Evolutionary conservation across 2,797 vertebrate genomes (phyloP).

Genomic region (Sebastes minor): DNA sequence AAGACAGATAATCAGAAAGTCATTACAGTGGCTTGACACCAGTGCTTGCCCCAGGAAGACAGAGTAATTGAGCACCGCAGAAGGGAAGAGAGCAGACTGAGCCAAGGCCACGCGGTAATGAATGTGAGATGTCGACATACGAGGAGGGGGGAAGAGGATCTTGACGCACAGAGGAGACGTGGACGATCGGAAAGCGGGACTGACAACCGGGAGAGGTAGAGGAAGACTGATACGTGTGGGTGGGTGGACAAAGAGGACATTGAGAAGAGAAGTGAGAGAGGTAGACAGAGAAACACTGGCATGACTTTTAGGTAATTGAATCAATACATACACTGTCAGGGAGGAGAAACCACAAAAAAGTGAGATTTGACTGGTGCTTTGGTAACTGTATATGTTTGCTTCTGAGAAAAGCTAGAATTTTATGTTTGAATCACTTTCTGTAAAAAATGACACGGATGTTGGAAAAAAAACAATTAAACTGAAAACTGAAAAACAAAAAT

Average conservation of each 20-base stretch:
- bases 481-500: background rate
- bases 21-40: slow-evolving; percentile 96
- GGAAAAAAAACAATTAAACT: background rate
- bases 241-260: slow-evolving; percentile 26
- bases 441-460: background rate
- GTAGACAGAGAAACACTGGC: slow-evolving; percentile 33
- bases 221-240: slow-evolving; percentile 24
- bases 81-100: slow-evolving; percentile 83
- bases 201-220: slow-evolving; percentile 36
- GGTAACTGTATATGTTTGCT: background rate
- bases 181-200: slow-evolving; percentile 48
- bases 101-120: slow-evolving; percentile 95
- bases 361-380: slow-evolving; percentile 8
- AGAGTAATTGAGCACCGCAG: slow-evolving; percentile 94
- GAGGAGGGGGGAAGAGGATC: slow-evolving; percentile 65
- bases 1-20: slow-evolving; percentile 99
- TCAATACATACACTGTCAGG: slow-evolving; percentile 60
- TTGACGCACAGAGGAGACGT: slow-evolving; percentile 13
- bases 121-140: slow-evolving; percentile 92
- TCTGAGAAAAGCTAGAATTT: background rate
- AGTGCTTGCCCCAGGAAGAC: slow-evolving; percentile 90
- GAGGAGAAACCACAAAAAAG: slow-evolving; percentile 26
- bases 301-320: slow-evolving; percentile 63
- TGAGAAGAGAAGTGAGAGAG: slow-evolving; percentile 13
- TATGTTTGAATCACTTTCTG: background rate